Conservation (phyloP, 2,888 invertebrate genomes). For the Helleia helle region DNA sequence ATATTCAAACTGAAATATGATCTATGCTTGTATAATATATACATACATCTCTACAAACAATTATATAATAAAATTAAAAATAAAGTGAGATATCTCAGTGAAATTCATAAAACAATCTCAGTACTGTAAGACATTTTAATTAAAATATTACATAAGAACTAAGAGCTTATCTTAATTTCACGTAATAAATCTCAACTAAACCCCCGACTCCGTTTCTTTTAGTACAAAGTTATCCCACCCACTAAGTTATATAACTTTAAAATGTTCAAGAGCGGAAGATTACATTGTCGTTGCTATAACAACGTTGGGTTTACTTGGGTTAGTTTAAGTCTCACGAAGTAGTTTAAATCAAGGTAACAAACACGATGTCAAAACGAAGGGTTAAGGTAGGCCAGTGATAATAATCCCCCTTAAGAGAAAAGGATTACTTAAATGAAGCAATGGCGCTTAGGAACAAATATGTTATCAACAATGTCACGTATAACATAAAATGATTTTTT, state of each 20-base stretch:
- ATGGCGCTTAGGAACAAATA: too few relatives aligned
- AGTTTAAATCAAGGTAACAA: constrained; percentile 40
- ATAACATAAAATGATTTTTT: too few relatives aligned
- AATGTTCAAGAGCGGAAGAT: not conserved
- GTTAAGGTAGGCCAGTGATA: constrained; percentile 43
- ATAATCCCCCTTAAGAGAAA: constrained; percentile 59
- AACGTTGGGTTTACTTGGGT: constrained; percentile 25
- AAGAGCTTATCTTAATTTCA: constrained; percentile 8
- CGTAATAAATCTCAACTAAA: constrained; percentile 1
- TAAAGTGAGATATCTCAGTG: not conserved
- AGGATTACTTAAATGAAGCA: constrained; percentile 59
- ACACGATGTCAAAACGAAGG: constrained; percentile 47
- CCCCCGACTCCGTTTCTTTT: not conserved
- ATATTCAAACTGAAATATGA: too few relatives aligned
- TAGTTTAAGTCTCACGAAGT: constrained; percentile 40
- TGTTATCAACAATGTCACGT: too few relatives aligned
- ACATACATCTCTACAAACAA: too few relatives aligned
- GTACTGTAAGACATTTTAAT: not conserved
- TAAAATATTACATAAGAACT: not conserved
- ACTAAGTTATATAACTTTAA: not conserved
- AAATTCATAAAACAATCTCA: not conserved
- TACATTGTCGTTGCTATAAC: too few relatives aligned
- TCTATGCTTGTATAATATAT: too few relatives aligned
- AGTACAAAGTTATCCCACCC: constrained; percentile 17
- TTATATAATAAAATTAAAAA: too few relatives aligned